Percentiles rank a stretch among this genome's conserved stretches.
Evolutionary conservation across 2,888 invertebrate species (phyloP).

Genomic region (Drosophila nigritarsus): DNA sequence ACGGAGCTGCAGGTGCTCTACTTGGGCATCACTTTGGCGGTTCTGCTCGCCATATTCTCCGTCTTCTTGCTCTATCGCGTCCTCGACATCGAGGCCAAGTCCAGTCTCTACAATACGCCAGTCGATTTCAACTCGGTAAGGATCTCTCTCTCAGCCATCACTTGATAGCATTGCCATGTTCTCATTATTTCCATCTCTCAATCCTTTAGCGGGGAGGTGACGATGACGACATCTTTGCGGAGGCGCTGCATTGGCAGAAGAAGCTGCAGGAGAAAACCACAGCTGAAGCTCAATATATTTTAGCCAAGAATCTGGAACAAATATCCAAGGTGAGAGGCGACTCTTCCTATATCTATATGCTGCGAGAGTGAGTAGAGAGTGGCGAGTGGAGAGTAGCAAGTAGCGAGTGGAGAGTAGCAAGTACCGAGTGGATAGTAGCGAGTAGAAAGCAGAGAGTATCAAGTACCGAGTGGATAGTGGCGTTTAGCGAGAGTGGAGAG

Average conservation of each 20-base stretch:
- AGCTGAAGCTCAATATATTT: conserved; percentile 90
- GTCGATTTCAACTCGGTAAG: conserved; percentile 85
- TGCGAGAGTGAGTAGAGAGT: no score
- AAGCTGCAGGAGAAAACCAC: conserved; percentile 90
- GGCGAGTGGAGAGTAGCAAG: not conserved
- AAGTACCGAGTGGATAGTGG: no score
- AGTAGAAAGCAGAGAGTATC: no score
- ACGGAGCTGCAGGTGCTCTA: conserved; percentile 84
- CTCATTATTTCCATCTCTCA: not conserved
- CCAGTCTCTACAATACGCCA: conserved; percentile 81
- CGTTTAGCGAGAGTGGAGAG: no score
- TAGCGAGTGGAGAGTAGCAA: no score
- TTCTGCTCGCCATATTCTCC: conserved; percentile 83
- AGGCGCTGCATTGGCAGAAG: conserved; percentile 89
- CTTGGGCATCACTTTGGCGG: conserved; percentile 82
- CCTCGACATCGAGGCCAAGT: conserved; percentile 84
- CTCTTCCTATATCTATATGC: not conserved
- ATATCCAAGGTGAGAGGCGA: conserved; percentile 89
- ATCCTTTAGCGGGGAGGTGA: conserved; percentile 84
- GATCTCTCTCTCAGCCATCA: not conserved
- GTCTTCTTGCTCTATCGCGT: conserved; percentile 84
- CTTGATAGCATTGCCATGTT: not conserved
- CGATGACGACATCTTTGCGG: conserved; percentile 88
- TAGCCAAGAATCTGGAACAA: conserved; percentile 91
- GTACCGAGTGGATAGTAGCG: no score